These are phyloP conservation scores for Lepidochitona cinerea DNA, from an alignment of 2,888 invertebrate genomes.

Conservation along the genomic window DNA sequence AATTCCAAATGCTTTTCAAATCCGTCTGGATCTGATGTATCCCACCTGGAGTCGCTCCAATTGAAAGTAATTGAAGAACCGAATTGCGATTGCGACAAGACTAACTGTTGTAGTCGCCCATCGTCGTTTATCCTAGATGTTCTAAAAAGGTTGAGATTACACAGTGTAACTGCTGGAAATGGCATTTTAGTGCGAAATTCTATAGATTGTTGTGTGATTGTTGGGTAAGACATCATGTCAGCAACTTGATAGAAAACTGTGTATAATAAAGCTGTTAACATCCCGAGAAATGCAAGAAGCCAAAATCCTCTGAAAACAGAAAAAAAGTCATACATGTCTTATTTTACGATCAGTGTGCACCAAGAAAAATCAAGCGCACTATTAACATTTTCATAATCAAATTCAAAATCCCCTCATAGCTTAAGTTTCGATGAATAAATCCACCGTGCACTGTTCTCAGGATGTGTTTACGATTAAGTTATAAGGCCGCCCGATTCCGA, in stretches of 20 bases:
- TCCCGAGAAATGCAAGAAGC: not conserved
- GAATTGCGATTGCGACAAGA: not conserved
- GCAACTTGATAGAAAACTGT: not conserved
- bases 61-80: not conserved
- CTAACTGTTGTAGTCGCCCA: not conserved
- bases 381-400: no score
- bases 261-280: not conserved
- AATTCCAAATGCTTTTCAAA: not conserved
- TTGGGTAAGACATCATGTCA: not conserved
- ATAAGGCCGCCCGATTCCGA: no score
- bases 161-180: constrained; percentile 3
- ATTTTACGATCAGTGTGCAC: no score
- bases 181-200: not conserved
- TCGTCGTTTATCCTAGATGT: not conserved
- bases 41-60: not conserved
- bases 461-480: no score
- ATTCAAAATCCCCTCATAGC: no score
- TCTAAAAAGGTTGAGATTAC: not conserved
- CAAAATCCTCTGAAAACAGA: not conserved
- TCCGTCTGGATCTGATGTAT: not conserved
- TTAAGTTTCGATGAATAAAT: no score
- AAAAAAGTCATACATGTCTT: no score
- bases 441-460: no score
- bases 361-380: no score
- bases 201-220: not conserved